Evolutionary conservation across 2,113 vertebrate genomes (phyloP), one percentile per base, ranked within the genome.

Genomic region (Entomyzon cyanotis): DNA sequence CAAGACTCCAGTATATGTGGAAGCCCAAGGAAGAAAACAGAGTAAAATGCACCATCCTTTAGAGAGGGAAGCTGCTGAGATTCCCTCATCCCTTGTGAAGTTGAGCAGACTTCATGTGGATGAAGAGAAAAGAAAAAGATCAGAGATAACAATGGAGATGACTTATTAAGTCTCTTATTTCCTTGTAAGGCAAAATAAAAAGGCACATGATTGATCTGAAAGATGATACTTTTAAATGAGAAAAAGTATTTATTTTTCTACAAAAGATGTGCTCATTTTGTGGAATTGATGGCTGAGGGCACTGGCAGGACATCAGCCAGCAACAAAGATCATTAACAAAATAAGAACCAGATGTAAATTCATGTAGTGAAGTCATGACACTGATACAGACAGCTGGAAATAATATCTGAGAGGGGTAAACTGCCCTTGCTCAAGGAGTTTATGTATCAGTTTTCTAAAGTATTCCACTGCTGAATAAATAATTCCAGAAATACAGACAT

Each of bases 281-380:
- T 91, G 70, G 64, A 83, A 92, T 58, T 31, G 63, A 50, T 22
- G 79, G 82, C 90, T 93, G 85, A 93, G 82, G 92, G 60, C 84
- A 76, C 74, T 92, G 84, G 76, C 80, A 87, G 53, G 33, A 89
- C 56, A 62, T 94, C 67, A 80, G 47, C 58, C 75, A 59, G 47
- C 60, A 83, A 20, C 35, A 91, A 74, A 83, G 59, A 74, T 88
- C 65, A 77, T 89, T 84, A 82, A 68, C 47, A 74, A 50, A 93
- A 95, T 90, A 84, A 75, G 79, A 94, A 92, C 68, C 88, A 94
- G 90, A 88, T 93, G 79, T 67, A 93, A 95, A 92, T 67, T n/a
- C 47, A 13, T 31, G 70, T 84, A 80, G 82, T 65, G 28, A 80
- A 92, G 64, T 85, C 58, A 25, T 74, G 87, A 55, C 22, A 49